These are phyloP conservation scores for Trachemys scripta DNA, from an alignment of 2,113 vertebrate species.

Conservation along the genomic window DNA sequence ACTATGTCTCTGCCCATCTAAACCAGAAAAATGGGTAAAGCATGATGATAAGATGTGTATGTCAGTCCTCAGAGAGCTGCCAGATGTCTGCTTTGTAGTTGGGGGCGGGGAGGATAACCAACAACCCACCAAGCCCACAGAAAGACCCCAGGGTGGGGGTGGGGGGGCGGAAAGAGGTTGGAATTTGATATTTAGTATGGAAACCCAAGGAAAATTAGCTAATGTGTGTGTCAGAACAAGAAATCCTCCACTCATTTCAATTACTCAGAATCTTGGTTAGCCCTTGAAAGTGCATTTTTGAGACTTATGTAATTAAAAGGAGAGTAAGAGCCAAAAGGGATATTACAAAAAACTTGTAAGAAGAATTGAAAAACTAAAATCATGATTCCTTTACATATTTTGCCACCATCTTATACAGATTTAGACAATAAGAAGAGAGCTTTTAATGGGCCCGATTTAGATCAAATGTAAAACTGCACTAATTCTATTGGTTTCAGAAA, in stretches of 20 bases:
- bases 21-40: slow-evolving; percentile 49
- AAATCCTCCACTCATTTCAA: slow-evolving; percentile 55
- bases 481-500: neutral
- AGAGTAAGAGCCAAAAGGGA: slow-evolving; percentile 46
- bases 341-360: slow-evolving; percentile 22
- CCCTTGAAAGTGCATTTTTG: slow-evolving; percentile 23
- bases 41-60: neutral
- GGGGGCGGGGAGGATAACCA: neutral
- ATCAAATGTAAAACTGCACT: neutral
- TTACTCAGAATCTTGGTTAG: slow-evolving; percentile 71
- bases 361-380: slow-evolving; percentile 37
- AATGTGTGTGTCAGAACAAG: slow-evolving; percentile 58
- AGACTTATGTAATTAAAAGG: slow-evolving; percentile 37
- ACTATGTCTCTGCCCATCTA: slow-evolving; percentile 37
- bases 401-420: slow-evolving; percentile 41
- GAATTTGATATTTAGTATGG: slow-evolving; percentile 64
- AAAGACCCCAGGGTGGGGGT: neutral
- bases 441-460: neutral
- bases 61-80: slow-evolving; percentile 54
- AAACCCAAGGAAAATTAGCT: slow-evolving; percentile 66
- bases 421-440: neutral
- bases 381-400: slow-evolving; percentile 32
- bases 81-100: slow-evolving; percentile 60
- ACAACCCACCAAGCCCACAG: neutral
- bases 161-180: neutral